Evolutionary conservation across 2,888 invertebrate species (phyloP).

Genomic region (Perizoma affinitatum): DNA sequence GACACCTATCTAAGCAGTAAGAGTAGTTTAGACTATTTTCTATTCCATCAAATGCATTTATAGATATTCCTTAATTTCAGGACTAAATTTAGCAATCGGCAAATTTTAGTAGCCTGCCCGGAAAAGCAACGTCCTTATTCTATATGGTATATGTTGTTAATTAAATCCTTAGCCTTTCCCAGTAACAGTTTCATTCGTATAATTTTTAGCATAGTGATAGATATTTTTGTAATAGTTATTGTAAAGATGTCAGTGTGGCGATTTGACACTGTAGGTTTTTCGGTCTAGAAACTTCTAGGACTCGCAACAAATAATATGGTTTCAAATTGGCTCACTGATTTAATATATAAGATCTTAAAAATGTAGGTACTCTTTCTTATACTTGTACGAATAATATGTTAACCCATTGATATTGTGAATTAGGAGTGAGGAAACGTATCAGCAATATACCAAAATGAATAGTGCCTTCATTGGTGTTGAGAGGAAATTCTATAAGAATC

Average conservation of each 20-base stretch:
- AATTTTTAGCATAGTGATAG: conserved; percentile 81
- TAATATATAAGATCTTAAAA: conserved; percentile 64
- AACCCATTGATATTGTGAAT: conserved; percentile 75
- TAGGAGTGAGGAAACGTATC: conserved; percentile 82
- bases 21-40: conserved; percentile 40
- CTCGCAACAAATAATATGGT: conserved; percentile 28
- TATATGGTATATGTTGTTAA: conserved; percentile 79
- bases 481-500: conserved; percentile 59
- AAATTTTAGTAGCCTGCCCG: conserved; percentile 53
- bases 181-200: conserved; percentile 73
- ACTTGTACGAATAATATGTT: conserved; percentile 64
- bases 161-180: conserved; percentile 81
- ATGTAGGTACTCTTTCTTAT: conserved; percentile 71
- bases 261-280: conserved; percentile 42
- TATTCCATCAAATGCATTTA: conserved; percentile 62
- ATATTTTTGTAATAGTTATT: conserved; percentile 82
- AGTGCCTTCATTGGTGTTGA: conserved; percentile 79
- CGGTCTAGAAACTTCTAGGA: not conserved
- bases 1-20: not conserved
- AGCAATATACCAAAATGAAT: conserved; percentile 83
- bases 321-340: conserved; percentile 47
- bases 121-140: conserved; percentile 56
- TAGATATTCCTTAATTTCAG: conserved; percentile 60
- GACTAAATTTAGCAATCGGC: conserved; percentile 63
- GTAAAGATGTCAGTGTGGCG: conserved; percentile 56